phyloP scores from a whole-genome alignment of 2,113 vertebrate genomes.

The cat (Felis catus) region F.catus_Fca126_mat1.0 CM031419.1:48721001-48721500 shows the following conservation, averaged over 20 bases:
- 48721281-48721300: too few relatives aligned
- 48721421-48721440: not conserved
- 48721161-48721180: not conserved
- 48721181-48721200: not conserved
- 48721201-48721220: not conserved
- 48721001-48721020: not conserved
- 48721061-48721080: not conserved
- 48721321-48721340: not conserved
- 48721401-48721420: not conserved
- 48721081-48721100: not conserved
- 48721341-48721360: not conserved
- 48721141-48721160: not conserved
- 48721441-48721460: not conserved
- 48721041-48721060: not conserved
- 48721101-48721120: not conserved
- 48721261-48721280: not conserved
- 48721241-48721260: not conserved
- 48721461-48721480: not conserved
- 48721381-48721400: not conserved
- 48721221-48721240: accelerated
- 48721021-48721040: not conserved
- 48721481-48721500: not conserved
- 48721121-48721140: not conserved
- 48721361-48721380: not conserved
- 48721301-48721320: not conserved